These are phyloP conservation scores for Microplitis mediator DNA, from an alignment of 1,140 invertebrate genomes.

Conservation along the genomic window DNA sequence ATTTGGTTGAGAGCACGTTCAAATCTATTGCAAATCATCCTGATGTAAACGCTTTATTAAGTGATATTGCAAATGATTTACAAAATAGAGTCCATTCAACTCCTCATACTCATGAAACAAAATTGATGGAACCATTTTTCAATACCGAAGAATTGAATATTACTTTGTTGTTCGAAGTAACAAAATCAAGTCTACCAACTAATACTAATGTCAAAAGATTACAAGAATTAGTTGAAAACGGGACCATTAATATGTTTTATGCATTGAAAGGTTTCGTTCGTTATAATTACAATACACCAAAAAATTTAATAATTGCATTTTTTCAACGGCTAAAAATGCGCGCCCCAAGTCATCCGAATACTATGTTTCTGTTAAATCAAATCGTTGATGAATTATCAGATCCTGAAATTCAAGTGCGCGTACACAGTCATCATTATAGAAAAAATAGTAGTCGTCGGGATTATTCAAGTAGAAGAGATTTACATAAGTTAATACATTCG, in stretches of 20 bases:
- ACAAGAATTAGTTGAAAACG: conserved; percentile 10
- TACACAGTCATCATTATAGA: too few relatives aligned
- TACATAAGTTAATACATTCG: too few relatives aligned
- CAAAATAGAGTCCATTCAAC: background rate
- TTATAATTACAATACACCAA: conserved; percentile 29
- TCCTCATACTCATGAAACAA: background rate
- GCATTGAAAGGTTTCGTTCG: conserved; percentile 33
- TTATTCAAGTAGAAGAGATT: too few relatives aligned
- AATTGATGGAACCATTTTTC: conserved; percentile 29
- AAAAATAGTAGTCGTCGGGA: too few relatives aligned
- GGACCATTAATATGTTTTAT: conserved; percentile 20
- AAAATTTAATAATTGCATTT: conserved; percentile 20
- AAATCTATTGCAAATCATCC: conserved; percentile 3
- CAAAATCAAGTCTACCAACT: conserved; percentile 2
- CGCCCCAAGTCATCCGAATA: conserved; percentile 23
- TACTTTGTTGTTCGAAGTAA: conserved; percentile 10
- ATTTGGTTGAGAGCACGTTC: conserved; percentile 20
- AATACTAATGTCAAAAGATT: conserved; percentile 21
- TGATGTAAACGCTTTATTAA: conserved; percentile 5
- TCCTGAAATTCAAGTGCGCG: background rate
- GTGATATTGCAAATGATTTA: conserved; percentile 5
- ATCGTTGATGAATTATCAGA: background rate
- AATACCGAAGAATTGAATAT: conserved; percentile 24
- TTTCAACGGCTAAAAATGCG: conserved; percentile 18
- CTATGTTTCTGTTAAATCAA: background rate